A percentile compares a stretch with the other conserved stretches of the same genome.
phyloP scores from a whole-genome alignment of 2,113 vertebrate species.

The Harpagus bidentatus region DNA sequence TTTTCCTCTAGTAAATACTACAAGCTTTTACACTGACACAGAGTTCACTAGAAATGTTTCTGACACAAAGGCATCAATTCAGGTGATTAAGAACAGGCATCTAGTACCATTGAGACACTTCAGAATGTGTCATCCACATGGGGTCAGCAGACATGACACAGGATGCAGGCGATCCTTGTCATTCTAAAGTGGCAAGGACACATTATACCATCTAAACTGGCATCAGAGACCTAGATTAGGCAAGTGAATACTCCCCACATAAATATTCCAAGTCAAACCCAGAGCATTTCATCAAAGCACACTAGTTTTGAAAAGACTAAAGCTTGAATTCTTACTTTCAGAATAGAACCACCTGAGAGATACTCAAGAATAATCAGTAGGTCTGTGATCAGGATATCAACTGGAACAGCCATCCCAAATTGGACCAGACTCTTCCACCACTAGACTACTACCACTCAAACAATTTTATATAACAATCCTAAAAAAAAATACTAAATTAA shows the following conservation, averaged over 20 bases:
- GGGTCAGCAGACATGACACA: neutral
- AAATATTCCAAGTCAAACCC: neutral
- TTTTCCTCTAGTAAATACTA: neutral
- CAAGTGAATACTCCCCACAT: neutral
- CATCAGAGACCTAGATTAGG: neutral
- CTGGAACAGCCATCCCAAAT: neutral
- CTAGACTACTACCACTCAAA: neutral
- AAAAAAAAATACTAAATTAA: neutral
- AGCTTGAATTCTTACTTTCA: neutral
- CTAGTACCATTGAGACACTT: neutral
- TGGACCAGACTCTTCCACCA: neutral
- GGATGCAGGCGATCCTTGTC: neutral
- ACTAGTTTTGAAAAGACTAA: neutral
- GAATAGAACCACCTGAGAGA: neutral
- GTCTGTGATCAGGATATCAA: neutral
- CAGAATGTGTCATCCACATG: neutral
- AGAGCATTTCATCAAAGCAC: neutral
- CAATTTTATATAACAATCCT: neutral
- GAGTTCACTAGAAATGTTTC: neutral
- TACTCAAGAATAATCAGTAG: neutral
- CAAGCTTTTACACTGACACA: neutral
- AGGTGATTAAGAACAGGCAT: neutral
- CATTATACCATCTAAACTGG: neutral
- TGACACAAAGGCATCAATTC: neutral
- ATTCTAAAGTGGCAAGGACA: neutral